These are phyloP conservation scores for Tetranychus truncatus DNA, from an alignment of 2,888 invertebrate species.

Conservation along the genomic window DNA sequence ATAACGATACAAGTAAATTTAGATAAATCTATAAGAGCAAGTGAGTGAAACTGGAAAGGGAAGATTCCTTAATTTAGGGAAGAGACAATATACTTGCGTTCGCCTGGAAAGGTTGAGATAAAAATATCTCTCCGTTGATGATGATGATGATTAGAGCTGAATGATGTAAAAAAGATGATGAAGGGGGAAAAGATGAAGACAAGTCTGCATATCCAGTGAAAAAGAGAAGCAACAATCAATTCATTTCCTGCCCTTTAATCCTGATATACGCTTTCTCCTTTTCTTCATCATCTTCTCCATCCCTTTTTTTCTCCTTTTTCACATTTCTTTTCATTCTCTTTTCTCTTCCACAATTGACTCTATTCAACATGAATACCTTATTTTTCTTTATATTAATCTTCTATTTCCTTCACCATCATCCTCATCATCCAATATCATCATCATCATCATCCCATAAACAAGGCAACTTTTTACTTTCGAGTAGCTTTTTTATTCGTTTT, in stretches of 20 bases:
- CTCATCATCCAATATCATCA: background rate
- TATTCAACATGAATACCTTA: background rate
- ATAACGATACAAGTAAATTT: too few relatives aligned
- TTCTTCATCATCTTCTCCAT: background rate
- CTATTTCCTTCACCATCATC: background rate
- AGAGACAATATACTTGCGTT: background rate
- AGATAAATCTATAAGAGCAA: background rate
- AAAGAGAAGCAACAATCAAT: background rate
- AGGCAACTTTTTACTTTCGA: too few relatives aligned
- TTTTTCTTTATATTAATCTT: background rate
- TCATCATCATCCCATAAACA: background rate
- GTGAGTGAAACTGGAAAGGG: background rate
- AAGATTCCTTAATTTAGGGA: background rate
- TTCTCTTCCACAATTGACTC: slow-evolving; percentile 7
- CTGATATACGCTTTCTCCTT: background rate
- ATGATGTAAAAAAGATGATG: background rate
- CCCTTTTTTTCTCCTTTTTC: background rate
- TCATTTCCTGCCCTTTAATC: slow-evolving; percentile 1
- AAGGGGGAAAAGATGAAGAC: background rate
- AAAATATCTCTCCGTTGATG: background rate
- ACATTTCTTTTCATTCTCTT: background rate
- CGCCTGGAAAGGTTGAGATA: background rate
- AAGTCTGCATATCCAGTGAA: background rate
- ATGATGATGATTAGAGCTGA: background rate
- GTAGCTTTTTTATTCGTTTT: background rate